Evolutionary conservation across 2,797 vertebrate genomes (phyloP), one percentile per base, ranked within the genome.

Genomic region (Lacerta agilis): DNA sequence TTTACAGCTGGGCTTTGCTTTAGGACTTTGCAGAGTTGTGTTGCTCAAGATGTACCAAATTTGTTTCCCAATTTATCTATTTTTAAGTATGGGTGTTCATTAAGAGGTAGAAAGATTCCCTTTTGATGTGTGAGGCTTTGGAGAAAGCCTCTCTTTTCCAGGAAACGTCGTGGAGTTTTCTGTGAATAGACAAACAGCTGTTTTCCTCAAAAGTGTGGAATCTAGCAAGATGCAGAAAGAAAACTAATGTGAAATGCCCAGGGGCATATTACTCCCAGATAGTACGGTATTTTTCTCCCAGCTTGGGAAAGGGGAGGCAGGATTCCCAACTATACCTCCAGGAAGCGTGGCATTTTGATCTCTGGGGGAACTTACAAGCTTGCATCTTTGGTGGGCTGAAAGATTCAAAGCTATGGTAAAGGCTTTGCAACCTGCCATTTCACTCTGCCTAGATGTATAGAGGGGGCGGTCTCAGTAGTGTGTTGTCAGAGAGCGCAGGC

Each of bases 261-360:
- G 55, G 45, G 81, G 6, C 10, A 25, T 13, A 43, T 71, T 23
- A 27, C 8, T 69, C 33, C 20, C 20, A 1, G 2, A 18, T 4
- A 77, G 43, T 45, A 33, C 33, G 33, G 33, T 33, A 20, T 82
- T 0, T 11, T 0, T 0, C 0, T 15, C 85, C 38, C n/a, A 17
- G 72, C 1, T 1, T 45, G 33, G 36, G 45, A n/a, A 0, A 5
- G 45, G 81, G 83, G 83, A 3, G 41, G 88, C 33, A 61, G 41
- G 0, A 13, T 6, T 4, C 5, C 2, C 1, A 36, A 23, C 0
- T 0, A 76, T 33, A 67, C 66, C 67, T 41, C 15, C 45, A 29
- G 25, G 45, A 67, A 72, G 55, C n/a, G 25, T 17, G 55, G 55
- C 71, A 75, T 25, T n/a, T 83, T 29, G 55, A 90, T 33, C 41